Evolutionary conservation across 53 echinoderm and acorn worm genomes (phyloP), one percentile per base, ranked within the genome.

Genomic region (Luidia sarsii): DNA sequence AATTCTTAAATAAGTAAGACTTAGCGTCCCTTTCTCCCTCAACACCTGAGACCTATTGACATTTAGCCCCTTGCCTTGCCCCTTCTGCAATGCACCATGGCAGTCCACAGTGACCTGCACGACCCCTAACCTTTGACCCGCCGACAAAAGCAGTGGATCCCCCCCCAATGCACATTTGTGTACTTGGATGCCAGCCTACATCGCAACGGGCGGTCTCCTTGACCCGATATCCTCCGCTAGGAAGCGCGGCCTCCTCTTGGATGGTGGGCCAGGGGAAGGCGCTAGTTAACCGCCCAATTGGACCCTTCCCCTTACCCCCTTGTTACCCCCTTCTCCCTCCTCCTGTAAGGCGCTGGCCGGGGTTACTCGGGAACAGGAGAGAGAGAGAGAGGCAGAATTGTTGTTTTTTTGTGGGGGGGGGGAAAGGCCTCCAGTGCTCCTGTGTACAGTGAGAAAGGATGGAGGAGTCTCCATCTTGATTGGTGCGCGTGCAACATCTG

Each of bases 241-340:
- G 77, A 77, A 77, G 45, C 77, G n/a, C 77, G n/a, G 48, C 48
- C 29, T 72, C 77, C 61, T 59, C 60, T n/a, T 67, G 25, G 36
- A 77, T 61, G 77, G 48, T 60, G 45, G 77, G 18, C 27, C 59
- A 77, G 77, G 75, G 77, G 77, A 77, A 77, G 77, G 24, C 46
- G 14, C 46, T 77, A 77, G 62, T 77, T 77, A 77, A 43, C 61
- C 11, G 45, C 20, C 77, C 61, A 61, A 77, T 77, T 77, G 61
- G 77, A 77, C 10, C 60, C 61, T 77, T 77, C 77, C 77, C 61
- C 14, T 20, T 27, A 54, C 45, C 60, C 41, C 23, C 32, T 69
- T 67, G 35, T 39, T 41, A 35, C 15, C 3, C 20, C 20, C 20
- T 45, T 45, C 9, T n/a, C 1, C 50, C 8, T 49, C 2, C 10